Conservation (phyloP, 2,797 vertebrate species). For the Ceryle rudis region DNA sequence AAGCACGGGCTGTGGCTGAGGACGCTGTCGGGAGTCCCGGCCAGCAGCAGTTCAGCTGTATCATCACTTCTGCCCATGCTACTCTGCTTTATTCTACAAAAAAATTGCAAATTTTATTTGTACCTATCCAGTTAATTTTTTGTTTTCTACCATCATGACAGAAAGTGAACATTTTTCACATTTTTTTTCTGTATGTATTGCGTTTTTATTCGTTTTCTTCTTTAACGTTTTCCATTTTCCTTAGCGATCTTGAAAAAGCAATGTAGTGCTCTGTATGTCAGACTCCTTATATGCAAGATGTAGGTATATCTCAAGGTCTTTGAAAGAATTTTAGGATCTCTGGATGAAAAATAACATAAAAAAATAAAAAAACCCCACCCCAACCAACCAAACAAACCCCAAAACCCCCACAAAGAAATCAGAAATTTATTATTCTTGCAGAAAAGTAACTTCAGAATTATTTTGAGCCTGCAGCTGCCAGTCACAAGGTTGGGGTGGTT, state of each 20-base stretch:
- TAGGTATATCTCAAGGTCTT: neutral
- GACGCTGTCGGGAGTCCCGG: neutral
- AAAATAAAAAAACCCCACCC: too few relatives aligned
- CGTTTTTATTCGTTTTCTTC: neutral
- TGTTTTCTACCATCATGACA: neutral
- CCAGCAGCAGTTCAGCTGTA: neutral
- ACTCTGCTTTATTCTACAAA: neutral
- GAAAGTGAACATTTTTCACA: neutral
- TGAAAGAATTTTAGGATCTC: neutral
- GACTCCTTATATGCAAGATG: rapidly evolving
- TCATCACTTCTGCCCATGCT: neutral
- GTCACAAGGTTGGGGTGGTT: neutral
- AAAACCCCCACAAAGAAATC: too few relatives aligned
- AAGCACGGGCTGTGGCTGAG: neutral
- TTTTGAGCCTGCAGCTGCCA: neutral
- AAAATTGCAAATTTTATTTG: neutral
- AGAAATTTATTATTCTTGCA: neutral
- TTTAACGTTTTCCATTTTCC: neutral
- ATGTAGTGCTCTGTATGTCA: neutral
- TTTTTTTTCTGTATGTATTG: neutral
- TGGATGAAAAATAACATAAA: neutral
- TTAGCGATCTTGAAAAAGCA: neutral
- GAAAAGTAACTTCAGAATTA: neutral
- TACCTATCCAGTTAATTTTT: neutral
- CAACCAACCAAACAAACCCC: neutral